Evolutionary conservation across 2,888 invertebrate species (phyloP), one percentile per base, ranked within the genome.

Genomic region (Colletes collaris): DNA sequence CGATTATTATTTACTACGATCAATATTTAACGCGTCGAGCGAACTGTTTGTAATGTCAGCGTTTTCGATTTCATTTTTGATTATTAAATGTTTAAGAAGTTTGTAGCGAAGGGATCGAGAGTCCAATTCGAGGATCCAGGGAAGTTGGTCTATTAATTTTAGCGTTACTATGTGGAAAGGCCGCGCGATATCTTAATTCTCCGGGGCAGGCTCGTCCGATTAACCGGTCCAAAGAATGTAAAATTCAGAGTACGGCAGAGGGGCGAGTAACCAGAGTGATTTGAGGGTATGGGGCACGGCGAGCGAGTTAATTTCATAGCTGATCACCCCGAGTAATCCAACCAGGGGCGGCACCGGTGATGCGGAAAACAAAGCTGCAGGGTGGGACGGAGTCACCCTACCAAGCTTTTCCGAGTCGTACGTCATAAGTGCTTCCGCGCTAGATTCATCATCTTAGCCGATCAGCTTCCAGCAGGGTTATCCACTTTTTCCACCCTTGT

Each of bases 251-350:
- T 16, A 58, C 13, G 60, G 16, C n/a, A 11, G 19, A 10, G 27
- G n/a, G 19, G 13, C 3, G 27, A 46, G 44, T 46, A 46, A 8
- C 44, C 44, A 46, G 44, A 46, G 7, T 0, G 44, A 46, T 40
- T 6, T 4, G 40, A 40, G 49, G 44, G 19, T 53, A 11, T 27
- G 56, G n/a, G 65, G 70, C 69, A 80, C 76, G 87, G 68, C 46
- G 76, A 81, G 81, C 86, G 89, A 92, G 92, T 92, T 92, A 92
- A 93, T 93, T 92, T 92, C 92, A 93, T 92, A 93, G 92, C 91
- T 92, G 93, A 93, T 93, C 92, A 92, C 92, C 92, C 92, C 92
- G 91, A 86, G 91, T 93, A 92, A 93, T 92, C 92, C 92, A 76
- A 88, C 83, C 87, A 86, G 89, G 88, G 89, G 90, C 87, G 91